phyloP scores from a whole-genome alignment of 2,113 vertebrate genomes.

The Engraulis encrasicolus region DNA sequence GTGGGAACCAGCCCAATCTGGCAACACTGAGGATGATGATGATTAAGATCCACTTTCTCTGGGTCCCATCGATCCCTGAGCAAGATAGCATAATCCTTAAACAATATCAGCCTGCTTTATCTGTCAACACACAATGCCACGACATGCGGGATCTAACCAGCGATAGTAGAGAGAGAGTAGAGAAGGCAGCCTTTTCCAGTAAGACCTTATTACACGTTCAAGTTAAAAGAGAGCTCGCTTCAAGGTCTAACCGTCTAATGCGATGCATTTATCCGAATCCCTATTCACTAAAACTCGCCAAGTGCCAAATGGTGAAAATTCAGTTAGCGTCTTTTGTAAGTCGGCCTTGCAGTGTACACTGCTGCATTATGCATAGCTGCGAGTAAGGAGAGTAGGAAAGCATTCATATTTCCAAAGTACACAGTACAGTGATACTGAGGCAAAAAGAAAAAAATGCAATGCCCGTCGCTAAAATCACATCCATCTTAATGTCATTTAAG shows the following conservation, averaged over 20 bases:
- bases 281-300: neutral
- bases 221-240: neutral
- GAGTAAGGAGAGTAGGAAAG: neutral
- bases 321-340: neutral
- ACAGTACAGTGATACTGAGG: neutral
- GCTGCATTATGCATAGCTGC: conserved; percentile 1
- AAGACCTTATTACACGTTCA: conserved; percentile 68
- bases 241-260: neutral
- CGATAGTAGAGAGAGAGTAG: conserved; percentile 53
- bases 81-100: conserved; percentile 75
- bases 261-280: conserved; percentile 18
- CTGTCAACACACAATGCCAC: conserved; percentile 73
- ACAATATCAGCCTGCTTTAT: conserved; percentile 75
- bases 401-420: neutral
- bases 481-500: conserved; percentile 12
- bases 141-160: conserved; percentile 66
- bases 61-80: conserved; percentile 70
- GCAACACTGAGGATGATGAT: too few species aligned
- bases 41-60: conserved; percentile 62
- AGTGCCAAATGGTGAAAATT: neutral
- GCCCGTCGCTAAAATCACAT: neutral
- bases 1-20: too few species aligned
- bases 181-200: conserved; percentile 59
- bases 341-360: neutral
- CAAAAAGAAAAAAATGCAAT: neutral